Evolutionary conservation across 2,113 vertebrate species (phyloP).

Genomic region (Leucopsar rothschildi): DNA sequence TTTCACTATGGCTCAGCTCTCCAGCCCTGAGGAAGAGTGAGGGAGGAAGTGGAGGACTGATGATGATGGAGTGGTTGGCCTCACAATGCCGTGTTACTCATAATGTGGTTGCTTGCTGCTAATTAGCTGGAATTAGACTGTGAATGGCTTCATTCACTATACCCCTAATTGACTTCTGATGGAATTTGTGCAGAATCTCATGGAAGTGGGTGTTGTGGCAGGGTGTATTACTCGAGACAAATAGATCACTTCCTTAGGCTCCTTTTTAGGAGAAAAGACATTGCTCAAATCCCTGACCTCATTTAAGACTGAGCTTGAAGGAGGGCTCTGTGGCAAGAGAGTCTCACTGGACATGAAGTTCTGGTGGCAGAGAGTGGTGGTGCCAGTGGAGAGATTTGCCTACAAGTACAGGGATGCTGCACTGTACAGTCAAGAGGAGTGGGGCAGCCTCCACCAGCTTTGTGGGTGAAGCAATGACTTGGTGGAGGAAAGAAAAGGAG

Average conservation of each 20-base stretch:
- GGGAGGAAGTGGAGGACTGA: background rate
- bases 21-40: background rate
- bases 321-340: background rate
- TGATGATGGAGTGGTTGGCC: background rate
- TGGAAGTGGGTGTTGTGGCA: background rate
- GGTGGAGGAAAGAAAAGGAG: background rate
- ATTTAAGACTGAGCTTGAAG: background rate
- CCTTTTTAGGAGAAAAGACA: background rate
- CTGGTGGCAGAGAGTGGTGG: background rate
- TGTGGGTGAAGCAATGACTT: background rate
- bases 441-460: background rate
- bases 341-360: background rate
- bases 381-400: background rate
- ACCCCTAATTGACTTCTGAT: background rate
- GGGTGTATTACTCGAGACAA: background rate
- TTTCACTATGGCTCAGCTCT: background rate
- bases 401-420: background rate
- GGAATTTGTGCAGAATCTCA: background rate
- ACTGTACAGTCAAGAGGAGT: background rate
- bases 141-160: background rate
- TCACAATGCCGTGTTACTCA: fast-evolving
- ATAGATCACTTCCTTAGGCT: background rate
- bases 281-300: background rate
- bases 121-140: background rate
- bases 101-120: background rate